Base-by-base conservation (phyloP, 2,888 invertebrate species). In the Hyposoter dolosus region DNA sequence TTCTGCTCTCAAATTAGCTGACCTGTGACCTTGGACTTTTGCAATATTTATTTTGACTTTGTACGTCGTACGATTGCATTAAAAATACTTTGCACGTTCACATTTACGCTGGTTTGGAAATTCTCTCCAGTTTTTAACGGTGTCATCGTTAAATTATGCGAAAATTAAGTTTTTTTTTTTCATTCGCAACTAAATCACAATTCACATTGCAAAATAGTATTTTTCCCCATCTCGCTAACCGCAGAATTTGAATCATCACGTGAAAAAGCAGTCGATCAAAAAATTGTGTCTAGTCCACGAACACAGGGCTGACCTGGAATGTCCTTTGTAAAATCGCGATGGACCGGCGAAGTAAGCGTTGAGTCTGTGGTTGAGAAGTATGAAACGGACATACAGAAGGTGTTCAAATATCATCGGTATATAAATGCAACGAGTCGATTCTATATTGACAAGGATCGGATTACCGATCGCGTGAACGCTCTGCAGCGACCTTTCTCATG, bases 401-500 rank as follows among this genome's bases (percentile, higher is more conserved):
- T 35, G 78, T 60, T 56, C 35, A 40, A 75, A 69, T 63, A 69
- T 32, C 76, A 28, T 69, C 50, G 69, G 10, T 40, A 60, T 69
- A 66, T 47, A 69, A 40, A 76, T 71, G 60, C 15, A 43, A 68
- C 19, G 50, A 66, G 40, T 40, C 17, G 65, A 83, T 78, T 66
- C 28, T 65, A 65, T 40, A 68, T 82, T 66, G 78, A 66, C 77
- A 68, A 60, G 63, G 68, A 85, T 85, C 84, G 68, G 43, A 63
- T 85, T 85, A 74, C 84, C 77, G 47, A 82, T 74, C 77, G 78
- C 56, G 56, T 40, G 77, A 68, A 45, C 74, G 68, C 80, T 75
- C 84, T 32, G 56, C n/a, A 78, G 63, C 81, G 78, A 53, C 60
- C 77, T 82, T 85, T 72, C 72, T 68, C 82, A 50, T 72, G 19